Evolutionary conservation across 2,797 vertebrate genomes (phyloP), one percentile per base, ranked within the genome.

Genomic region (Falco novaeseelandiae): DNA sequence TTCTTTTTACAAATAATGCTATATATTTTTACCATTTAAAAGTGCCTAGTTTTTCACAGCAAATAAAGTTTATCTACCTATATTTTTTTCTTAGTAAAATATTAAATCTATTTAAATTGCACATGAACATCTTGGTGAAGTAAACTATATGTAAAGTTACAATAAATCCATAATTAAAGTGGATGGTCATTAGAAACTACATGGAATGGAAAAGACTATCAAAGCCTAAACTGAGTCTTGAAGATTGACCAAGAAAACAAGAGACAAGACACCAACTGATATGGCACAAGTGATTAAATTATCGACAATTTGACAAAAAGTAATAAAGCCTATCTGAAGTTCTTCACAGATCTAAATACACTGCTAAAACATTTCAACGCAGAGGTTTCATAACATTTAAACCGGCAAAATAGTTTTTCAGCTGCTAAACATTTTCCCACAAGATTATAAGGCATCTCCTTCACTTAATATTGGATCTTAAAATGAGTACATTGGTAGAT

Each of bases 31-130:
- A 90, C 86, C 84, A 92, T 94, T 96, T 81, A 96, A 98, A 98
- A 97, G 97, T 93, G 92, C 93, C 96, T 90, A 95, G 55, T 89
- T 97, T 94, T 94, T 95, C 97, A 97, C 95, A 97, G 95, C 93
- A 97, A 97, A 89, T 88, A 90, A 97, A 97, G 79, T 96, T 95
- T 96, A 95, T 91, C 94, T 54, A 96, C 49, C 94, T 94, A 44
- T 84, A 83, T 83, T 38, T 92, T 89, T 92, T 86, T 96, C 77
- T 96, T 96, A 96, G 91, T 96, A 95, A 98, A 96, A 97, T 95
- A 97, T 91, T 94, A 94, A 70, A 73, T 95, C 89, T 92, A 90
- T 84, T 96, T 74, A 63, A 88, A 95, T 80, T 92, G 90, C 80
- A 95, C 74, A 12, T 90, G 57, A 96, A 92, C 92, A 96, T 54